phyloP scores from a whole-genome alignment of 2,113 vertebrate genomes.

The Seriola quinqueradiata region DNA sequence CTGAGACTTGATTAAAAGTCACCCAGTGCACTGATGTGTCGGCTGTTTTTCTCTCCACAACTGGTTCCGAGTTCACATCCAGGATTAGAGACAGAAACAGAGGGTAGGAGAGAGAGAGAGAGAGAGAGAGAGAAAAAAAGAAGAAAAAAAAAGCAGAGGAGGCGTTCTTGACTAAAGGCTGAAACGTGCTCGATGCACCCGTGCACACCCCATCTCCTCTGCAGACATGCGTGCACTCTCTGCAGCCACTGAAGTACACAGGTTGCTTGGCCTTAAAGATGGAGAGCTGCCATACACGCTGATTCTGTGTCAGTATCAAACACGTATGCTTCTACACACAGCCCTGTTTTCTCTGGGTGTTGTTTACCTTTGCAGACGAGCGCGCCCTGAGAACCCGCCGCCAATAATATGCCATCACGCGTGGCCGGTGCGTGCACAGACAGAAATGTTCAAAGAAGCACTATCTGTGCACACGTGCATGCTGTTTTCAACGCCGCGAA shows the following conservation, averaged over 20 bases:
- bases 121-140: too few relatives aligned
- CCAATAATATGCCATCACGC: neutral
- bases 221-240: conserved; percentile 17
- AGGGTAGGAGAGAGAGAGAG: neutral
- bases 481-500: neutral
- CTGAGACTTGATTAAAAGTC: conserved; percentile 69
- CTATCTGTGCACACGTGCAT: neutral
- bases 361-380: neutral
- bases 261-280: neutral
- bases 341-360: neutral
- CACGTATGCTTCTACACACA: neutral
- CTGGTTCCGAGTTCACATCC: conserved; percentile 25
- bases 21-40: conserved; percentile 33
- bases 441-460: neutral
- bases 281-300: neutral
- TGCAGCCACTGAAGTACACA: neutral
- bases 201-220: conserved; percentile 20
- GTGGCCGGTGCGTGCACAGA: neutral
- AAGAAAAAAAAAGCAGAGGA: neutral
- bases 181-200: conserved; percentile 32
- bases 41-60: conserved; percentile 34
- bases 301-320: neutral
- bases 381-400: neutral
- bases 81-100: conserved; percentile 30
- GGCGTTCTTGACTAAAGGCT: conserved; percentile 1